Evolutionary conservation across 2,797 vertebrate species (phyloP).

Genomic region (Stomatorhinus walkeri): DNA sequence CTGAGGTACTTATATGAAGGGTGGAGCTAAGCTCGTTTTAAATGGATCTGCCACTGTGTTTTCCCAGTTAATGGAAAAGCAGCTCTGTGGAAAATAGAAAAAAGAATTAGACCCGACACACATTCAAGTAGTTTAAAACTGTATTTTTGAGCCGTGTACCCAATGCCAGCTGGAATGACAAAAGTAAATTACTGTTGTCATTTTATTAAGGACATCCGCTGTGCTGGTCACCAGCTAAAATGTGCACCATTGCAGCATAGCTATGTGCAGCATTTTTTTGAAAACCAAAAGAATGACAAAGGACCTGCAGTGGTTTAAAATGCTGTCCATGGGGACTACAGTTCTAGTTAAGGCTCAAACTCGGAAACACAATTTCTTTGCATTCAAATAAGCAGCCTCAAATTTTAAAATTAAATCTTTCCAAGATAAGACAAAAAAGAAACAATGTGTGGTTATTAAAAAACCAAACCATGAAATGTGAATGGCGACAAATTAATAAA

Average conservation of each 20-base stretch:
- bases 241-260: constrained; percentile 81
- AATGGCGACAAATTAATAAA: neutral
- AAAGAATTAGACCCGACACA: constrained; percentile 98
- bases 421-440: neutral
- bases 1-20: constrained; percentile 82
- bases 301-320: constrained; percentile 68
- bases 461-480: neutral
- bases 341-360: constrained; percentile 72
- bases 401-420: neutral
- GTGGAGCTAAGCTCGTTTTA: constrained; percentile 95
- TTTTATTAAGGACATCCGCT: constrained; percentile 99
- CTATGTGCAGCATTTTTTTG: constrained; percentile 75
- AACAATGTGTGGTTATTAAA: neutral
- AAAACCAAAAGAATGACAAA: constrained; percentile 64
- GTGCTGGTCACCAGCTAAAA: constrained; percentile 87
- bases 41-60: constrained; percentile 98
- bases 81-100: constrained; percentile 97
- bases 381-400: neutral
- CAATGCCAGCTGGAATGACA: constrained; percentile 88
- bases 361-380: constrained; percentile 64
- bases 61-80: constrained; percentile 98
- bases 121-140: constrained; percentile 90
- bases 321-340: constrained; percentile 66
- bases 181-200: constrained; percentile 99
- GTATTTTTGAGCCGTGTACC: constrained; percentile 97